phyloP scores from a whole-genome alignment of 2,113 vertebrate genomes.

The Hirundichthys speculiger region DNA sequence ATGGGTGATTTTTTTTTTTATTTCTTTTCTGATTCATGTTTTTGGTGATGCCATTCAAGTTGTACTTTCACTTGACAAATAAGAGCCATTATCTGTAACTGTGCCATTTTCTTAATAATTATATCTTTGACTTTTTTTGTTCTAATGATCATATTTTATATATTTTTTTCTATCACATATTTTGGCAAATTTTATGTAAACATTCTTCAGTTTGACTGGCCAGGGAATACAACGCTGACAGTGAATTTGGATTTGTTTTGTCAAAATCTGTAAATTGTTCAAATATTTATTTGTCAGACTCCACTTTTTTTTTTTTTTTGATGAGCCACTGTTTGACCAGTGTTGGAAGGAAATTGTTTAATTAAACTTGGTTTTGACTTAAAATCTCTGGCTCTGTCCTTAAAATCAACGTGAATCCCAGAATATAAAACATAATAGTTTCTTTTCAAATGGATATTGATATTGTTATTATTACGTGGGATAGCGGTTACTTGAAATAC shows the following conservation, averaged over 20 bases:
- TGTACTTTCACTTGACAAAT: constrained; percentile 24
- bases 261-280: constrained; percentile 66
- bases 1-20: too few relatives aligned
- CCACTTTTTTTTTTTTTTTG: background rate
- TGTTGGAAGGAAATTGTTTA: background rate
- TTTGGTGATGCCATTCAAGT: background rate
- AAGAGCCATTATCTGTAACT: constrained; percentile 30
- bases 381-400: background rate
- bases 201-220: constrained; percentile 29
- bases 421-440: too few relatives aligned
- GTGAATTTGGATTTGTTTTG: constrained; percentile 49
- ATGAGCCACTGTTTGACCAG: too few relatives aligned
- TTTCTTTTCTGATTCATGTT: background rate
- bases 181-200: constrained; percentile 31
- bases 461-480: too few relatives aligned
- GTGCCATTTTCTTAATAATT: constrained; percentile 44
- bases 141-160: too few relatives aligned
- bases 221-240: constrained; percentile 33
- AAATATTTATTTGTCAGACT: constrained; percentile 28
- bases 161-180: constrained; percentile 23
- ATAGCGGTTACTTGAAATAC: too few relatives aligned
- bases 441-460: too few relatives aligned
- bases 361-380: background rate
- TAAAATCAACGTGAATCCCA: background rate
- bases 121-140: background rate